Percentiles rank a stretch among this genome's conserved stretches.
Evolutionary conservation across 1,140 invertebrate species (phyloP).

Genomic region (Ectropis grisescens): DNA sequence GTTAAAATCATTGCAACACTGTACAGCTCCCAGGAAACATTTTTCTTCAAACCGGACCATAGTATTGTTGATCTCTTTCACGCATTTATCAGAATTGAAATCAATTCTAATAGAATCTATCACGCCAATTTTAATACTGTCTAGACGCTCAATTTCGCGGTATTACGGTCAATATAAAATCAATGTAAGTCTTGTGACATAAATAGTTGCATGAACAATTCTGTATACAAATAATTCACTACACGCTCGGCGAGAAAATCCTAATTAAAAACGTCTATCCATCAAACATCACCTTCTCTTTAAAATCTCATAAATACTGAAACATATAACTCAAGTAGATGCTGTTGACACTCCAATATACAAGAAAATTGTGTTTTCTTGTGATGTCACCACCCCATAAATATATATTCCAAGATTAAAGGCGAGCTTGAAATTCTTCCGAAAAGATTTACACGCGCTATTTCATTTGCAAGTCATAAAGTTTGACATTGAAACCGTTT

Average conservation of each 20-base stretch:
- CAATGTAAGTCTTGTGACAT: slow-evolving; percentile 28
- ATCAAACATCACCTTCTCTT: too few species aligned
- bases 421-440: slow-evolving; percentile 14
- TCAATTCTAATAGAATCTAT: too few species aligned
- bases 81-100: too few species aligned
- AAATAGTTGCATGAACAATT: neutral
- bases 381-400: slow-evolving; percentile 1
- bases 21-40: too few species aligned
- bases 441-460: slow-evolving; percentile 21
- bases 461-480: slow-evolving; percentile 44
- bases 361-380: neutral
- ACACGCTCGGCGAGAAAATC: too few species aligned
- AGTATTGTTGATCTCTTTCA: too few species aligned
- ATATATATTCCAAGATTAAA: slow-evolving; percentile 11
- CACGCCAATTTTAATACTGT: too few species aligned
- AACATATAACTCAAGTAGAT: neutral
- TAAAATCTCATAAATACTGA: too few species aligned
- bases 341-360: neutral
- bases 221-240: neutral
- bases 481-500: slow-evolving; percentile 57
- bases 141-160: slow-evolving; percentile 50
- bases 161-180: slow-evolving; percentile 29
- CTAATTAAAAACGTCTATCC: too few species aligned
- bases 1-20: too few species aligned
- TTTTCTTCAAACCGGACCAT: too few species aligned